Evolutionary conservation across 2,888 invertebrate species (phyloP).

Genomic region (Tetragnatha montana): DNA sequence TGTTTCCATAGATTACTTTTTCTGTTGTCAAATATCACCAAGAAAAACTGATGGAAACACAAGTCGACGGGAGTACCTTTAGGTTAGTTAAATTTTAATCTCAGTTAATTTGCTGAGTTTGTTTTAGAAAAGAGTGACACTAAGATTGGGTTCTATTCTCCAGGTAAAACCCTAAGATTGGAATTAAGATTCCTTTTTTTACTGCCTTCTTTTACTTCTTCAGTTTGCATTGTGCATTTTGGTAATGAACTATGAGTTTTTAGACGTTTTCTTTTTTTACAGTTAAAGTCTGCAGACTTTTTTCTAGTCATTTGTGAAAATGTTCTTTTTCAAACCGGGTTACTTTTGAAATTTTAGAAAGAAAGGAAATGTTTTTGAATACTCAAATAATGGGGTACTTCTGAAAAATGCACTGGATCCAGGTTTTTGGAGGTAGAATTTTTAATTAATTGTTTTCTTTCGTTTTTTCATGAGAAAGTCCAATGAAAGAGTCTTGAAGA

Average conservation of each 20-base stretch:
- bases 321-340: not conserved
- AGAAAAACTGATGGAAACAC: not conserved
- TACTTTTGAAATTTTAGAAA: not conserved
- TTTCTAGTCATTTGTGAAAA: not conserved
- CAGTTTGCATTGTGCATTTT: not conserved
- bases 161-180: not conserved
- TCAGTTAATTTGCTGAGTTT: constrained; percentile 18
- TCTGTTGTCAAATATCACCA: not conserved
- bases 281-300: not conserved
- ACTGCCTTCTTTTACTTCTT: not conserved
- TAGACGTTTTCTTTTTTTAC: not conserved
- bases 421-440: not conserved
- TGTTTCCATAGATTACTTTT: not conserved
- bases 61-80: not conserved
- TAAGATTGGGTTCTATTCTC: not conserved
- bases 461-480: too few relatives aligned
- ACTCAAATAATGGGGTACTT: not conserved
- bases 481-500: too few relatives aligned
- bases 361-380: not conserved
- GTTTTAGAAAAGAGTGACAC: not conserved
- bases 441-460: not conserved
- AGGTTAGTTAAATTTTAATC: constrained; percentile 45
- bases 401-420: not conserved
- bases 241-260: not conserved
- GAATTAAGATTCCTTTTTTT: constrained; percentile 1